These are phyloP conservation scores for Mesodorylaimus sp. DNA, from an alignment of 2,888 invertebrate species.

Conservation along the genomic window DNA sequence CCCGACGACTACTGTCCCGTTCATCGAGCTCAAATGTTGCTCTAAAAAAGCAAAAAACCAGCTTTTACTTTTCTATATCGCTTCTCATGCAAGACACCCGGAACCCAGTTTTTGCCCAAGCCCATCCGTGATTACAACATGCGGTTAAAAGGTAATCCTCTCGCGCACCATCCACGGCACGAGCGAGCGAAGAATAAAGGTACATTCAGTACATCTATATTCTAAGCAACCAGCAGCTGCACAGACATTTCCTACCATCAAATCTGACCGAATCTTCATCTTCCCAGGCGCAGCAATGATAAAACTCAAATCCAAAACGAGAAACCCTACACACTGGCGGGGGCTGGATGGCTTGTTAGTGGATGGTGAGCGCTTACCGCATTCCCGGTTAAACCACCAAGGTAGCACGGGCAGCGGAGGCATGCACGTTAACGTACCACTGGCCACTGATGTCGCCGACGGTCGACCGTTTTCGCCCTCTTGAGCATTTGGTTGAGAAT, in stretches of 20 bases:
- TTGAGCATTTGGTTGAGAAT: too few species aligned
- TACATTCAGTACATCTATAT: background rate
- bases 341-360: slow-evolving; percentile 10
- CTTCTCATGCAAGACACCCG: too few species aligned
- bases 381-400: slow-evolving; percentile 18
- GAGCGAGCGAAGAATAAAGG: background rate
- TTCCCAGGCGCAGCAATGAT: background rate
- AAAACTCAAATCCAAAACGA: background rate
- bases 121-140: too few species aligned
- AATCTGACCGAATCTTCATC: background rate
- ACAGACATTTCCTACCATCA: background rate
- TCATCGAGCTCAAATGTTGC: slow-evolving; percentile 7
- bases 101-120: too few species aligned
- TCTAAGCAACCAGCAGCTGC: background rate
- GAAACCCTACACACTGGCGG: slow-evolving; percentile 1
- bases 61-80: too few species aligned
- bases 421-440: slow-evolving; percentile 33
- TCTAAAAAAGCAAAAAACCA: background rate
- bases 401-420: slow-evolving; percentile 28
- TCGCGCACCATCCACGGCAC: too few species aligned
- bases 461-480: slow-evolving; percentile 45
- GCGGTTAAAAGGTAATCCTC: too few species aligned
- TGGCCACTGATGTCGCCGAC: slow-evolving; percentile 51
- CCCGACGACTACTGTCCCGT: slow-evolving; percentile 14
- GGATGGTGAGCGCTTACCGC: slow-evolving; percentile 6